Evolutionary conservation across 2,888 invertebrate species (phyloP), one percentile per base, ranked within the genome.

Genomic region (Chrysotoxum bicinctum): DNA sequence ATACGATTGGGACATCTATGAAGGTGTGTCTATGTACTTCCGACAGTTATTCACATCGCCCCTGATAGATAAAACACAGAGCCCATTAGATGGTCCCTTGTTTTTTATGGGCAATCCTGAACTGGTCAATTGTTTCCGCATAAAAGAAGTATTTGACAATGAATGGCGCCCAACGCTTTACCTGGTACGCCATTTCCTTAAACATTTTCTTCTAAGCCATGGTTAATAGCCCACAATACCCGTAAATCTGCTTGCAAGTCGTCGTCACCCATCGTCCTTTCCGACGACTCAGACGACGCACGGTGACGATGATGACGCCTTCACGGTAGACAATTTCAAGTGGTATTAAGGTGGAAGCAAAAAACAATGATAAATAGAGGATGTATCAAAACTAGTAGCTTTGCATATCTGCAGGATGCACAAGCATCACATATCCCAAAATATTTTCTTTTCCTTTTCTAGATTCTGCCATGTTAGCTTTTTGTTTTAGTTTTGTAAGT

Each of bases 361-460:
- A 68, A 75, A 78, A 40, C 78, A 83, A 83, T 78, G 78, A 83
- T 83, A 79, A 78, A 83, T 83, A 58, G 70, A 64, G 37, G 21
- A 70, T 70, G 70, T 75, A 79, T 69, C 64, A 50, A 70, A 83
- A 83, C 70, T 40, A 72, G 56, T 32, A 40, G 21, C 26, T 60
- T 40, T 43, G 32, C 40, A 64, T 79, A 84, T 84, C 83, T 83
- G 83, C 83, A 83, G 60, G 45, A 64, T 78, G 78, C 73, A 74
- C 68, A 62, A 30, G 45, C 23, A 37, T 35, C 60, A 62, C 16
- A 62, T 62, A 84, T 74, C 32, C 56, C 21, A 70, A 70, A 70
- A 66, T 48, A 14, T 37, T 26, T n/a, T 37, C n/a, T 74, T 64
- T 21, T 21, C 35, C 37, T 19, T 37, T 52, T 14, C 2, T 2